phyloP scores from a whole-genome alignment of 2,113 vertebrate species.

The Corynorhinus townsendii region DNA sequence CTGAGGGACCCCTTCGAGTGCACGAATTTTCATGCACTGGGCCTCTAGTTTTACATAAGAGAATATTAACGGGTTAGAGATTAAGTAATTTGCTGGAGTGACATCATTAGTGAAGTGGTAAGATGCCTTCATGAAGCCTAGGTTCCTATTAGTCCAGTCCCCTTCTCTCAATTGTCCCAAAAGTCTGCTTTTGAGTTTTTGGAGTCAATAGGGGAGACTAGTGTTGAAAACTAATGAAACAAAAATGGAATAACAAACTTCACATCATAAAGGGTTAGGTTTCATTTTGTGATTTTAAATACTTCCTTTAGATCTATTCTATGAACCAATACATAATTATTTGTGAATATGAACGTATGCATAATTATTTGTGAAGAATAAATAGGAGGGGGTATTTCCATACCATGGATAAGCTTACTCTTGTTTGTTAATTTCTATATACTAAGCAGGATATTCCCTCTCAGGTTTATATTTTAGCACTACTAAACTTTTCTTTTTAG shows the following conservation, averaged over 20 bases:
- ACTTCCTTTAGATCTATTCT: not conserved
- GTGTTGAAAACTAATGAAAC: not conserved
- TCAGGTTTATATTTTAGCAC: not conserved
- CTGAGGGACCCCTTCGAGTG: no score
- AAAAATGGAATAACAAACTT: not conserved
- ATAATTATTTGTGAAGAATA: not conserved
- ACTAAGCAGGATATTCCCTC: not conserved
- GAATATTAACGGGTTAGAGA: not conserved
- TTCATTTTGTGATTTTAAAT: not conserved
- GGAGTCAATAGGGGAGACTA: not conserved
- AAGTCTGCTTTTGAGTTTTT: not conserved
- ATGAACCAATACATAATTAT: not conserved
- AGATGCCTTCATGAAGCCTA: not conserved
- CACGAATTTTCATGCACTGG: no score
- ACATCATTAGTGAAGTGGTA: not conserved
- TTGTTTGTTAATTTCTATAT: not conserved
- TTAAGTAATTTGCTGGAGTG: not conserved
- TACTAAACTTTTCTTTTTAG: slow-evolving; percentile 4
- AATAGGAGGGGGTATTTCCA: not conserved
- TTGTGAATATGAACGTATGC: no score
- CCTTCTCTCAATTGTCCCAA: not conserved
- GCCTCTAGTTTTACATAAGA: not conserved
- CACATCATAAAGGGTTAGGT: not conserved
- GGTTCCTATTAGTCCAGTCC: not conserved
- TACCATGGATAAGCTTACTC: not conserved